These are phyloP conservation scores for Lasius platythorax DNA, from an alignment of 2,888 invertebrate genomes.

Conservation along the genomic window DNA sequence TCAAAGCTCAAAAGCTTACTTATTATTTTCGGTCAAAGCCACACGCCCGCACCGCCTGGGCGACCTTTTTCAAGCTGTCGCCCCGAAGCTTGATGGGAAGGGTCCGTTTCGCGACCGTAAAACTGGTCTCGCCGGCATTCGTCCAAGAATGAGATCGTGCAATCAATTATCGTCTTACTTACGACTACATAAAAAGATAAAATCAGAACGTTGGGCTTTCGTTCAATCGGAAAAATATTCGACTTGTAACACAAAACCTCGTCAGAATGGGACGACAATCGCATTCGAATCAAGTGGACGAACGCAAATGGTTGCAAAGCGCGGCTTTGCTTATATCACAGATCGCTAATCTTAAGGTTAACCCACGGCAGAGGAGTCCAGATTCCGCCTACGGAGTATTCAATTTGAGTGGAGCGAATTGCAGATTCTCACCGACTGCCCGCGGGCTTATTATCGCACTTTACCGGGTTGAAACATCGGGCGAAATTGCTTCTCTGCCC, in stretches of 20 bases:
- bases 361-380: conserved; percentile 79
- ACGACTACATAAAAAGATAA: not conserved
- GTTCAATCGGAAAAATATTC: not conserved
- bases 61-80: conserved; percentile 60
- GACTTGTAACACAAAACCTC: not conserved
- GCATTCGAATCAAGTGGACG: conserved; percentile 61
- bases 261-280: conserved; percentile 55
- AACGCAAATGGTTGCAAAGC: conserved; percentile 76
- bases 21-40: conserved; percentile 77
- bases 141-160: conserved; percentile 22
- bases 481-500: conserved; percentile 75
- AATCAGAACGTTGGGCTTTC: not conserved
- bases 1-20: conserved; percentile 80
- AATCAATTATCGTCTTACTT: conserved; percentile 11
- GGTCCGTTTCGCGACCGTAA: conserved; percentile 42
- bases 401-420: conserved; percentile 83
- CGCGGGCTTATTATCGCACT: conserved; percentile 84
- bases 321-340: conserved; percentile 77
- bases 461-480: conserved; percentile 80
- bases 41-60: conserved; percentile 41
- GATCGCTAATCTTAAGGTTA: conserved; percentile 83
- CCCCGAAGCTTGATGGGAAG: conserved; percentile 43
- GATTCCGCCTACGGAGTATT: conserved; percentile 81
- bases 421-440: conserved; percentile 83
- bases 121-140: conserved; percentile 19